Conservation (phyloP, 37 sponge, comb jelly and placozoan species). For the Lycopodina hypogea region DNA sequence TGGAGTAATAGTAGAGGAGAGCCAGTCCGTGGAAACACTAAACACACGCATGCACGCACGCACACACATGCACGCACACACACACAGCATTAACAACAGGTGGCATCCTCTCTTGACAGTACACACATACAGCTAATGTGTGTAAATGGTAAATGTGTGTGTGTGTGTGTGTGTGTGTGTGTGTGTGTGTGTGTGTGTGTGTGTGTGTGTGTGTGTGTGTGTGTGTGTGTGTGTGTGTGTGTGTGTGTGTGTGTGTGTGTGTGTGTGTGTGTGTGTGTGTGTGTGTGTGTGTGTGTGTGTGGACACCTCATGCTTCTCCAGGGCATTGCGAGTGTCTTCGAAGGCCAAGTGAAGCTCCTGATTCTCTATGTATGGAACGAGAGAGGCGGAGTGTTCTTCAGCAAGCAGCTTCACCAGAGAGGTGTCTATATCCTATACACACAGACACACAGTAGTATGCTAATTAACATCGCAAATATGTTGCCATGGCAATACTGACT, state of each 20-base stretch:
- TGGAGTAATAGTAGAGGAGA: conserved; percentile 63
- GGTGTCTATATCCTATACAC: conserved; percentile 79
- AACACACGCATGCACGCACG: no score
- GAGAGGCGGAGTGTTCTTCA: conserved; percentile 45
- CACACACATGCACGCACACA: no score
- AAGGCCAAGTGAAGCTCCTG: conserved; percentile 58
- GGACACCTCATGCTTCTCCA: conserved; percentile 50
- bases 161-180: no score
- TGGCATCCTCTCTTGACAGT: no score
- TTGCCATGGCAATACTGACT: background rate
- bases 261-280: conserved; percentile 9
- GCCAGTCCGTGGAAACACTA: conserved; percentile 82
- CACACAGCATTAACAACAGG: no score
- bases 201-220: background rate
- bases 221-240: conserved; percentile 18
- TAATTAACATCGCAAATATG: background rate
- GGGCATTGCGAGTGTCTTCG: conserved; percentile 55
- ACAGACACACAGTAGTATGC: conserved; percentile 13
- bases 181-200: no score
- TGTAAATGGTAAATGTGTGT: no score
- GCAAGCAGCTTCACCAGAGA: conserved; percentile 81
- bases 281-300: no score
- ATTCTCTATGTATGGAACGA: conserved; percentile 55
- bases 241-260: conserved; percentile 20
- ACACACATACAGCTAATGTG: background rate